Evolutionary conservation across 2,888 invertebrate genomes (phyloP).

Genomic region (Hirtodrosophila alboralis): DNA sequence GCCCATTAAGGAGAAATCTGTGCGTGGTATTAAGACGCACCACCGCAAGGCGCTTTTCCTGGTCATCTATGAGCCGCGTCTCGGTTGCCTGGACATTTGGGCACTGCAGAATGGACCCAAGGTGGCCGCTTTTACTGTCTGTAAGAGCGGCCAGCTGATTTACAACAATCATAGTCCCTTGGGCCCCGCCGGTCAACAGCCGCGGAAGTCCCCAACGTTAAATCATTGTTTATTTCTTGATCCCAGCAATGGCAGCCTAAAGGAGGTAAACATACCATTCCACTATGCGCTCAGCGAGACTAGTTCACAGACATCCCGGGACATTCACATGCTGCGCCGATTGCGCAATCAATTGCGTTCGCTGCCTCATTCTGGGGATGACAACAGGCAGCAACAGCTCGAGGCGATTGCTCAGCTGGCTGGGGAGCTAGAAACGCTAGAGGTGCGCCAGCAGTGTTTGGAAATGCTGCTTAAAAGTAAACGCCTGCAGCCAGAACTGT

Average conservation of each 20-base stretch:
- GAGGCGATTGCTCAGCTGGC: slow-evolving; percentile 82
- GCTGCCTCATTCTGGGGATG: slow-evolving; percentile 86
- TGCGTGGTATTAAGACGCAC: slow-evolving; percentile 74
- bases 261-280: slow-evolving; percentile 94
- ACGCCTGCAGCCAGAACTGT: slow-evolving; percentile 87
- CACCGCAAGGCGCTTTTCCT: slow-evolving; percentile 89
- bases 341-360: slow-evolving; percentile 88
- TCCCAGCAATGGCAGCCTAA: slow-evolving; percentile 90
- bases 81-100: slow-evolving; percentile 97
- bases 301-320: slow-evolving; percentile 93
- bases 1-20: slow-evolving; percentile 89
- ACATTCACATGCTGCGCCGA: slow-evolving; percentile 93
- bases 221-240: slow-evolving; percentile 92
- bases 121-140: slow-evolving; percentile 95
- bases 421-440: slow-evolving; percentile 88
- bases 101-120: slow-evolving; percentile 94
- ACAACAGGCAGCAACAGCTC: slow-evolving; percentile 85
- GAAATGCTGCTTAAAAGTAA: slow-evolving; percentile 89
- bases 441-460: slow-evolving; percentile 89
- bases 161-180: slow-evolving; percentile 93
- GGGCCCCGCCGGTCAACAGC: slow-evolving; percentile 84
- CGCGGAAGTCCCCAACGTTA: slow-evolving; percentile 83
- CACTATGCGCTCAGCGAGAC: slow-evolving; percentile 95
- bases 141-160: slow-evolving; percentile 91
- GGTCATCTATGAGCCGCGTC: slow-evolving; percentile 95